Percentiles rank a stretch among this genome's conserved stretches.
Conservation (phyloP, 2,113 vertebrate genomes). For the Psittacara wagleri region DNA sequence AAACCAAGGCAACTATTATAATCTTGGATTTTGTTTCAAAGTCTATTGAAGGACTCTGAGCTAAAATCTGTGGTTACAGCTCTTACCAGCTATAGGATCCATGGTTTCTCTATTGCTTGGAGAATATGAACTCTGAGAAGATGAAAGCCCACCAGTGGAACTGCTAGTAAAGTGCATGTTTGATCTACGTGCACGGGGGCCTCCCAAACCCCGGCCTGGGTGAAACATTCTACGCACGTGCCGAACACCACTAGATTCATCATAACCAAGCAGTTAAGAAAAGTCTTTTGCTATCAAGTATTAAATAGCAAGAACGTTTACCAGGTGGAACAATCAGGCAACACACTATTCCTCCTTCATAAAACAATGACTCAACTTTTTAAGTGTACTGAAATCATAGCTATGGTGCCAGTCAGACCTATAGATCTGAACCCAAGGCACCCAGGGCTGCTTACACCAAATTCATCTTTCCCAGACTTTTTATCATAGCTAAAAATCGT, state of each 20-base stretch:
- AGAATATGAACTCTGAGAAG: conserved; percentile 98
- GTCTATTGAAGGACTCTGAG: conserved; percentile 16
- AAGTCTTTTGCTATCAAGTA: conserved; percentile 17
- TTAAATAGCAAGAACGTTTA: conserved; percentile 28
- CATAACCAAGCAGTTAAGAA: conserved; percentile 84
- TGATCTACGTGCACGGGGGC: conserved; percentile 92
- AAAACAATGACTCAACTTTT: conserved; percentile 14
- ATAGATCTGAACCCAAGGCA: background rate
- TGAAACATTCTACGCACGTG: conserved; percentile 98
- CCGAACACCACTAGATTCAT: conserved; percentile 96
- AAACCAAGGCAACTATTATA: too few relatives aligned
- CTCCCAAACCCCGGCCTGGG: conserved; percentile 91
- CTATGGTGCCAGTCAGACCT: background rate
- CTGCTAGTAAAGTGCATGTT: conserved; percentile 98
- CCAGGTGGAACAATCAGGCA: background rate
- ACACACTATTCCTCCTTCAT: conserved; percentile 3
- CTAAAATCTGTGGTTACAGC: background rate
- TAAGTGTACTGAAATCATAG: background rate
- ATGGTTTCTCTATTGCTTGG: conserved; percentile 98
- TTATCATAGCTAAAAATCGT: background rate
- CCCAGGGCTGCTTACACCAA: background rate
- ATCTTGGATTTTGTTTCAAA: background rate
- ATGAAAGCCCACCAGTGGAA: conserved; percentile 93
- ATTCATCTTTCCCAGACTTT: background rate
- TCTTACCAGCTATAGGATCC: conserved; percentile 98